These are phyloP conservation scores for Leuctra nigra DNA, from an alignment of 2,888 invertebrate genomes.

Conservation along the genomic window DNA sequence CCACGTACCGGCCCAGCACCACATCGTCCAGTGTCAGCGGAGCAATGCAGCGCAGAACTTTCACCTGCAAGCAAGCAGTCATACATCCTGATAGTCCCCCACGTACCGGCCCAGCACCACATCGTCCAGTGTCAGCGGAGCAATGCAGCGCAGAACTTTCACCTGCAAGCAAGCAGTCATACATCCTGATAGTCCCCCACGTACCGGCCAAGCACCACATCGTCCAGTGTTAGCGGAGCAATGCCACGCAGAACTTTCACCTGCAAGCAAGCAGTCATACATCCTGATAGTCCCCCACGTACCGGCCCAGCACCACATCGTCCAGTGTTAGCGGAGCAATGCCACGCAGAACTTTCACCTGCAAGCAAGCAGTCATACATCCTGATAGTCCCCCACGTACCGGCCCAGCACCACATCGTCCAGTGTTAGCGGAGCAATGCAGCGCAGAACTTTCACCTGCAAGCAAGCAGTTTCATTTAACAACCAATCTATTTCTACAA, in stretches of 20 bases:
- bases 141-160: conserved; percentile 86
- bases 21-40: conserved; percentile 71
- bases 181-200: no score
- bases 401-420: conserved; percentile 91
- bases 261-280: no score
- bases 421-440: conserved; percentile 66
- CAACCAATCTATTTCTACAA: no score
- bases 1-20: conserved; percentile 92
- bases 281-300: conserved; percentile 89
- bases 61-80: no score
- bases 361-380: no score
- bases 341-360: conserved; percentile 87
- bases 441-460: conserved; percentile 89
- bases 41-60: conserved; percentile 83
- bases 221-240: conserved; percentile 61
- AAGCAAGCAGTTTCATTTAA: no score
- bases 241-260: conserved; percentile 91
- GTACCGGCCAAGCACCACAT: conserved; percentile 94
- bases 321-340: conserved; percentile 68
- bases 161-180: no score
- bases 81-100: no score
- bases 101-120: conserved; percentile 94
- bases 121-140: conserved; percentile 66
- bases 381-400: conserved; percentile 90
- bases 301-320: conserved; percentile 92